These are phyloP conservation scores for Papilio protenor DNA, from an alignment of 2,888 invertebrate genomes.

Conservation along the genomic window DNA sequence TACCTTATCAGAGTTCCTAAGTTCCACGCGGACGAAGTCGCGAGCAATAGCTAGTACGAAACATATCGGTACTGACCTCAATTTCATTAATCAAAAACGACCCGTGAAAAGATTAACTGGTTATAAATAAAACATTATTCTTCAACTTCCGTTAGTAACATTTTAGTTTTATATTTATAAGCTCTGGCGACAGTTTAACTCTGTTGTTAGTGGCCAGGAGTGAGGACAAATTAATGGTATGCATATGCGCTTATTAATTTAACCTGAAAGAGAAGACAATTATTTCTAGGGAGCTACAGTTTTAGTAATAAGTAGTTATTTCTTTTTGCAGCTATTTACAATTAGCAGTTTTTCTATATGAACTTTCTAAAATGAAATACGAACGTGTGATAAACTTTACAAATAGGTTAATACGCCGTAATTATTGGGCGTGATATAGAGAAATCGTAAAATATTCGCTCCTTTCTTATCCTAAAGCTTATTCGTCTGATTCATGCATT, in stretches of 20 bases:
- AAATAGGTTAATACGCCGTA: not conserved
- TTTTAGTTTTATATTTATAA: constrained; percentile 9
- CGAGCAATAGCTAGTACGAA: not conserved
- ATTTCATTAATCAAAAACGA: constrained; percentile 35
- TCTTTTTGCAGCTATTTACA: too few relatives aligned
- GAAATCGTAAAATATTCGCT: not conserved
- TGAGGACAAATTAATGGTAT: not conserved
- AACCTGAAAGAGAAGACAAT: not conserved
- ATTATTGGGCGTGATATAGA: not conserved
- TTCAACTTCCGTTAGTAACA: constrained; percentile 14
- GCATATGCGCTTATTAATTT: not conserved
- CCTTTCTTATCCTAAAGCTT: not conserved
- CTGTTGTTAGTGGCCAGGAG: not conserved
- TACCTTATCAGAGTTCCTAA: too few relatives aligned
- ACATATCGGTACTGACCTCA: constrained; percentile 24
- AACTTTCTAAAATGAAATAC: too few relatives aligned
- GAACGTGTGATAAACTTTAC: too few relatives aligned
- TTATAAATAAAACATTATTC: constrained; percentile 19
- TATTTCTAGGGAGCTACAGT: not conserved
- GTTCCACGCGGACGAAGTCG: too few relatives aligned
- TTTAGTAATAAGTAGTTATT: not conserved
- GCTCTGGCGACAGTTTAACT: not conserved
- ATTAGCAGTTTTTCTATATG: too few relatives aligned
- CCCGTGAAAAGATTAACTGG: constrained; percentile 23
- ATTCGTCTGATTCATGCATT: not conserved